Evolutionary conservation across 2,888 invertebrate species (phyloP).

Genomic region (Drosophila stalkeri): DNA sequence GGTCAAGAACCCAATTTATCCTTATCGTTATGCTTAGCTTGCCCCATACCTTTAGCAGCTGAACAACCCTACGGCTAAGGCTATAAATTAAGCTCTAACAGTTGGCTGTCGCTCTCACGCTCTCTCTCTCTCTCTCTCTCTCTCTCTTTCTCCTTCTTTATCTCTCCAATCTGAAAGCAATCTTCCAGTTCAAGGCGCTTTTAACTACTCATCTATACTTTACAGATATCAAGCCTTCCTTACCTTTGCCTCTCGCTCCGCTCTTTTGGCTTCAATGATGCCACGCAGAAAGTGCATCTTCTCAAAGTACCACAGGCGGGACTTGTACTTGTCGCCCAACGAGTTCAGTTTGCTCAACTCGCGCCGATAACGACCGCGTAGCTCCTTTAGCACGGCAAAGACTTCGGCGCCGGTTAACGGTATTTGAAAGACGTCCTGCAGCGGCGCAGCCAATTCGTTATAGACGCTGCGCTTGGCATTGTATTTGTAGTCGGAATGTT

Average conservation of each 20-base stretch:
- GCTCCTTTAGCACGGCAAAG: conserved; percentile 71
- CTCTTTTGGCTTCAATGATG: conserved; percentile 72
- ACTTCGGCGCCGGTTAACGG: conserved; percentile 74
- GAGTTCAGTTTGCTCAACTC: conserved; percentile 73
- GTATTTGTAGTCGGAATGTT: conserved; percentile 80
- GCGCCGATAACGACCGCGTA: conserved; percentile 73
- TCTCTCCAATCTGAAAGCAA: neutral
- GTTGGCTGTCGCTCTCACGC: no score
- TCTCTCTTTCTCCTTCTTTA: neutral
- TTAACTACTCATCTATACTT: no score
- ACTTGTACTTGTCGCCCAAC: conserved; percentile 68
- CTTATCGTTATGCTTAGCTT: neutral
- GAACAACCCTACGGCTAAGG: neutral
- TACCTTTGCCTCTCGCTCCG: conserved; percentile 72
- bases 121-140: neutral
- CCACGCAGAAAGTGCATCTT: conserved; percentile 74
- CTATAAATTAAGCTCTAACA: neutral
- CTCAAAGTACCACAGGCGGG: conserved; percentile 79
- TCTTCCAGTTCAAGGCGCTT: neutral
- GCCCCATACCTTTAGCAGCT: neutral
- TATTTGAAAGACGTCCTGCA: conserved; percentile 65
- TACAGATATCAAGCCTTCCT: neutral
- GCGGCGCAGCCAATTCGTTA: conserved; percentile 67
- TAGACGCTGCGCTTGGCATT: conserved; percentile 75
- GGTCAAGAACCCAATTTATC: neutral